Base-by-base conservation (phyloP, 2,797 vertebrate genomes). In the Pangasius krempfi region DNA sequence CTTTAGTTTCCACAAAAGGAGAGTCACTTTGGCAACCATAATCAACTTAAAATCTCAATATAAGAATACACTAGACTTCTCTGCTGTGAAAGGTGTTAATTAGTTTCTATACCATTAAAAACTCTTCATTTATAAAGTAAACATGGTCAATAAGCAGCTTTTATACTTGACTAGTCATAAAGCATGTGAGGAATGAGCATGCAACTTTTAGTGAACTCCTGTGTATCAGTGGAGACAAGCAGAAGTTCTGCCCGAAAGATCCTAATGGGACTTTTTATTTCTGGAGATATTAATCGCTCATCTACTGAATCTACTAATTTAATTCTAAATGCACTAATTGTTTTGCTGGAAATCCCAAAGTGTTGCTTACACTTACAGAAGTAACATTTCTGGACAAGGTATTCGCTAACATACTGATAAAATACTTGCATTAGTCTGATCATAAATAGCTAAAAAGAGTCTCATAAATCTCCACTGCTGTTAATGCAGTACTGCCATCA, bases 131-230 rank as follows among this genome's bases (percentile, higher is more conserved):
- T 84, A 93, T 91, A 86, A 86, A 89, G 94, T 93, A 94, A 95
- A 95, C 92, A 90, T 86, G 92, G 72, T 93, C 89, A 89, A 70
- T 86, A 93, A 96, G 95, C 94, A 96, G 95, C 95, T 94, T 94
- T 93, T 20, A 85, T 89, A 90, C 93, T 92, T 93, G 83, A 89
- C 93, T 92, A 93, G 73, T 94, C 88, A 93, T 89, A 91, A 91
- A 88, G 81, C 89, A 89, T 89, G 81, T 81, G 84, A 91, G 86
- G 72, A 90, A 87, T 89, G 89, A 89, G 87, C 87, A 92, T 87
- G 66, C 90, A 89, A 84, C 81, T 89, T 94, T 92, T 90, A 93
- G 89, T 88, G 78, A 91, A 88, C 30, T 87, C 78, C 76, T 73
- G 33, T 75, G 33, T 20, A 80, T 70, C 33, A 82, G 30, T 27